phyloP scores from a whole-genome alignment of 2,888 invertebrate genomes.

The Acanthosepion lycidas region DNA sequence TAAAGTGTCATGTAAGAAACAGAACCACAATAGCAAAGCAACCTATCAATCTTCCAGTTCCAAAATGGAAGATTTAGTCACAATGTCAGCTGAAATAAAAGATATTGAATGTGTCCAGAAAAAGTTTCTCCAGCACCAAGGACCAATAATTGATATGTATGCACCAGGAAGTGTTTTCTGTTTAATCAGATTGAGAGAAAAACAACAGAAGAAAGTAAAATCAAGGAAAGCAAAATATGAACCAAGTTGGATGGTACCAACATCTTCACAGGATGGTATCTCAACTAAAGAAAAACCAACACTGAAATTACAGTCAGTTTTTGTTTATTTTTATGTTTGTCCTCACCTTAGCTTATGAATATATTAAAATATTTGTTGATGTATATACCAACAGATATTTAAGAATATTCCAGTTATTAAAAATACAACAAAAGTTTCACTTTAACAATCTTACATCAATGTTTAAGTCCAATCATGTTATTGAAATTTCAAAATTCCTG shows the following conservation, averaged over 20 bases:
- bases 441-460: no score
- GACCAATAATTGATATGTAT: slow-evolving; percentile 68
- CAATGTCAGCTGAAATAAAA: background rate
- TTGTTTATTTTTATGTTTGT: background rate
- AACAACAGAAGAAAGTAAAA: slow-evolving; percentile 54
- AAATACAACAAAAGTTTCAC: no score
- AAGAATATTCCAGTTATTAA: no score
- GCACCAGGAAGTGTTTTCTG: slow-evolving; percentile 73
- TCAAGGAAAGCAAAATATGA: slow-evolving; percentile 47
- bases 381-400: no score
- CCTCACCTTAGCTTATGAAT: no score
- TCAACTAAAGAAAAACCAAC: background rate
- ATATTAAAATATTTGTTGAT: no score
- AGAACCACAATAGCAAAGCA: background rate
- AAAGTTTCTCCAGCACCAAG: slow-evolving; percentile 66
- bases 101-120: slow-evolving; percentile 59
- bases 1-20: slow-evolving; percentile 43
- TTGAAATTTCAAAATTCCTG: no score
- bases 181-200: slow-evolving; percentile 65
- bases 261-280: background rate
- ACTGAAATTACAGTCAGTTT: background rate
- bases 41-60: background rate
- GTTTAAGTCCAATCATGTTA: no score
- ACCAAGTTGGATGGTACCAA: background rate
- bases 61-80: background rate